A percentile compares a stretch with the other conserved stretches of the same genome.
Conservation (phyloP, 2,113 vertebrate species). For the Pavo muticus region DNA sequence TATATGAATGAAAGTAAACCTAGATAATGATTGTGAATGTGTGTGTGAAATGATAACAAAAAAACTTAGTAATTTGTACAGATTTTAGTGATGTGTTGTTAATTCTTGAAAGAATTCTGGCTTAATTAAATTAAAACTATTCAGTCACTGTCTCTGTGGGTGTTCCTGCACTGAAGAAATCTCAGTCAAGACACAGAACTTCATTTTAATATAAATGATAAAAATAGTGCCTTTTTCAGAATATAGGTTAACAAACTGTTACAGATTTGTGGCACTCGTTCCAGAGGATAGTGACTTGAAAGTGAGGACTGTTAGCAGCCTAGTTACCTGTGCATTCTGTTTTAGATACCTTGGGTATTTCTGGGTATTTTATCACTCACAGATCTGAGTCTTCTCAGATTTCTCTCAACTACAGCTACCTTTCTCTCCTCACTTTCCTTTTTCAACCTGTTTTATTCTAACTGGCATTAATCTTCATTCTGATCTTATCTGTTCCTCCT, state of each 20-base stretch:
- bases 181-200: not conserved
- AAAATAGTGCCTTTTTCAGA: not conserved
- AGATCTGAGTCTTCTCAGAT: not conserved
- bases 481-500: not conserved
- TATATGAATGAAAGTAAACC: not conserved
- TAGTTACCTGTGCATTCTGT: not conserved
- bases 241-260: not conserved
- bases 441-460: not conserved
- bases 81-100: not conserved
- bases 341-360: not conserved
- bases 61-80: not conserved
- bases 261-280: not conserved
- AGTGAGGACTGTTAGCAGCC: not conserved
- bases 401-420: not conserved
- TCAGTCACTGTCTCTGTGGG: not conserved
- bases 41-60: not conserved
- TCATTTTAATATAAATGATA: not conserved
- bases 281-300: not conserved
- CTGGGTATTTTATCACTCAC: not conserved
- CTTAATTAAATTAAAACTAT: not conserved
- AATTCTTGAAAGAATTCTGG: not conserved
- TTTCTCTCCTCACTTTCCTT: not conserved
- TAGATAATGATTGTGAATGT: not conserved
- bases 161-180: not conserved
- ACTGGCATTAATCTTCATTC: not conserved